phyloP scores from a whole-genome alignment of 2,797 vertebrate species.

The Propithecus deckenii region DNA sequence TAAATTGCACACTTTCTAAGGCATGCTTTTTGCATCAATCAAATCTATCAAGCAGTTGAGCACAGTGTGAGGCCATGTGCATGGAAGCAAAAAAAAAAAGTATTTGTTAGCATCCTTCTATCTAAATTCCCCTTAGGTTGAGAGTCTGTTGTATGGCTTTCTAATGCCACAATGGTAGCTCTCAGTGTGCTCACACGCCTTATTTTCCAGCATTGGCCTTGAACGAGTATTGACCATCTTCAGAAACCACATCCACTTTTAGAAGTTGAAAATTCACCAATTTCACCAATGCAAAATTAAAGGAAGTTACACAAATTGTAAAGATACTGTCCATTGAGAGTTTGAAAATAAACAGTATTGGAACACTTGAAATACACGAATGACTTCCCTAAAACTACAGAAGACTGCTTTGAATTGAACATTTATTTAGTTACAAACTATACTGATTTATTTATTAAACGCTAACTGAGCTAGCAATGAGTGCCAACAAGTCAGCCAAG shows the following conservation, averaged over 20 bases:
- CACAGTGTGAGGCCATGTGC: neutral
- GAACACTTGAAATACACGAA: neutral
- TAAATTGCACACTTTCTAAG: neutral
- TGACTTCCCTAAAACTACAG: neutral
- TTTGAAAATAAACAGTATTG: neutral
- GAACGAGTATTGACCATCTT: neutral
- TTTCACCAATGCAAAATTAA: neutral
- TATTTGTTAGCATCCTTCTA: neutral
- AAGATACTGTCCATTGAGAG: neutral
- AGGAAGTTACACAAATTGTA: neutral
- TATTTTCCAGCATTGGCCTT: neutral
- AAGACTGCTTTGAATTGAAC: neutral
- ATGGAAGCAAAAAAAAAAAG: neutral
- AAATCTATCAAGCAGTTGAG: neutral
- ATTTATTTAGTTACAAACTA: neutral
- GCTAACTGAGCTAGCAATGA: neutral
- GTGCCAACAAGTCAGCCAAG: neutral
- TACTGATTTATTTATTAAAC: slow-evolving; percentile 3
- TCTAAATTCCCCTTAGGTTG: neutral
- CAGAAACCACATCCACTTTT: neutral
- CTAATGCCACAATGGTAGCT: fast-evolving
- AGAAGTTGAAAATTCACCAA: neutral
- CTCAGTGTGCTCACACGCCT: fast-evolving
- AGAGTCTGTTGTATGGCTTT: neutral
- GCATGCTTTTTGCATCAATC: neutral